Percentiles rank a stretch among this genome's conserved stretches.
Conservation (phyloP, 2,888 invertebrate species). For the Nebria salina region DNA sequence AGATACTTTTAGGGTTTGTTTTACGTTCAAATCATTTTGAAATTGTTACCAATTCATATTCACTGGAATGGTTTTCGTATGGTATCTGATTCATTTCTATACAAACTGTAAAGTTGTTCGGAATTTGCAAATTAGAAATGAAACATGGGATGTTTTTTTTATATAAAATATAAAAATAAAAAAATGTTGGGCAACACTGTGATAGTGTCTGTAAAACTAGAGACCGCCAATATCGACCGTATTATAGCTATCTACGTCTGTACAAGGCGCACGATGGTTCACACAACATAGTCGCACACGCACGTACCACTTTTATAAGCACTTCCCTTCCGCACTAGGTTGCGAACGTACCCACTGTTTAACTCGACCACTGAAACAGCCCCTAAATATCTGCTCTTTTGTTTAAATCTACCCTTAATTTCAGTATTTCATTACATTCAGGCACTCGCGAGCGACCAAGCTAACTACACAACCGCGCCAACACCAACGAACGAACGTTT, state of each 20-base stretch:
- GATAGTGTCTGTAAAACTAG: neutral
- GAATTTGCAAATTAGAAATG: no score
- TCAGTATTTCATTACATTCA: constrained; percentile 31
- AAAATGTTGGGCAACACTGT: neutral
- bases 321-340: neutral
- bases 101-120: no score
- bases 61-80: no score
- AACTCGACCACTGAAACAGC: constrained; percentile 22
- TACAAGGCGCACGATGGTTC: constrained; percentile 25
- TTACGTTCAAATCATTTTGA: neutral
- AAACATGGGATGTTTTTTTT: no score
- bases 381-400: constrained; percentile 43
- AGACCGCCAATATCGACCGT: neutral
- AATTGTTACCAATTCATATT: neutral
- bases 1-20: no score
- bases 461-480: no score
- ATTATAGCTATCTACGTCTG: neutral
- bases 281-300: constrained; percentile 17
- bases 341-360: neutral
- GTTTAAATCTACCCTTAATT: constrained; percentile 40
- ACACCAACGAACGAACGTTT: constrained; percentile 5
- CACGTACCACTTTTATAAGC: constrained; percentile 12
- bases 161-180: neutral
- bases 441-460: neutral
- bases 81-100: no score